Conservation (phyloP, 2,113 vertebrate genomes). For the Plotosus lineatus region DNA sequence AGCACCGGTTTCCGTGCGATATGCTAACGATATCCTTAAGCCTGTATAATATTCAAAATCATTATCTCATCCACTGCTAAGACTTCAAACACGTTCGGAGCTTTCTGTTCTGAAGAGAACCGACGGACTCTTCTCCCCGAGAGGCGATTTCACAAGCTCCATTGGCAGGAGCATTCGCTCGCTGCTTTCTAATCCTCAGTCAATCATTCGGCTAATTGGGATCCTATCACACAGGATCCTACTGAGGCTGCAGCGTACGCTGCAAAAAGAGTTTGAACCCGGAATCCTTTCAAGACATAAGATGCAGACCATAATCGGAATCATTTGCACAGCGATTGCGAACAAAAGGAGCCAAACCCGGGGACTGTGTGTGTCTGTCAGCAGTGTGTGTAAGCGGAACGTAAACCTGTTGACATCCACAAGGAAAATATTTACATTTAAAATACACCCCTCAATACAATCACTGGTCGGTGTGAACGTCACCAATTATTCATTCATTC, state of each 20-base stretch:
- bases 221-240: slow-evolving; percentile 62
- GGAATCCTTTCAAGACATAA: slow-evolving; percentile 27
- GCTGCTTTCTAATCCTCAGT: slow-evolving; percentile 58
- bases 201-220: slow-evolving; percentile 67
- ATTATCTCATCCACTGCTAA: neutral
- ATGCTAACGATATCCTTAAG: neutral
- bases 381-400: too few species aligned
- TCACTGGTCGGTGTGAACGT: too few species aligned
- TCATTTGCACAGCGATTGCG: neutral
- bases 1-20: neutral
- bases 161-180: slow-evolving; percentile 58
- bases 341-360: neutral
- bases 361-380: neutral
- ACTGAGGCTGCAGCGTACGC: slow-evolving; percentile 48
- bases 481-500: too few species aligned
- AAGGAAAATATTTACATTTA: neutral
- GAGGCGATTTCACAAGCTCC: slow-evolving; percentile 58
- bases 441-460: too few species aligned
- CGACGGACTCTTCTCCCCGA: slow-evolving; percentile 20
- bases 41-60: neutral
- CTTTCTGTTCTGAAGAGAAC: neutral
- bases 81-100: neutral
- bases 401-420: neutral
- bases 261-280: slow-evolving; percentile 47
- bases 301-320: neutral